A percentile compares a stretch with the other conserved stretches of the same genome.
Evolutionary conservation across 2,797 vertebrate species (phyloP).

Genomic region (Coranthus polyacanthus): DNA sequence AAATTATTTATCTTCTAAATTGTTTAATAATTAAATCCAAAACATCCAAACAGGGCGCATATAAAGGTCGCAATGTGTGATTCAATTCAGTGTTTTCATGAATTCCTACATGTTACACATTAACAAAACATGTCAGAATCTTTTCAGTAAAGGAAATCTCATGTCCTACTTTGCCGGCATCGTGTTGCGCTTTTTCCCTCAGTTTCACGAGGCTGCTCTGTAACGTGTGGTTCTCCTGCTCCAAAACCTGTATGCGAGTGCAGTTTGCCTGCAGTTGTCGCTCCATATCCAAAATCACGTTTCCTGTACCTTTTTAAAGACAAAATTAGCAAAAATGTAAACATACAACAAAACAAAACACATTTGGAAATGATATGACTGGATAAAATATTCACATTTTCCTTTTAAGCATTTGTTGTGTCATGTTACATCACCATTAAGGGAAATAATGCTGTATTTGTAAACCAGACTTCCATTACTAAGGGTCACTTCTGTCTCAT

Average conservation of each 20-base stretch:
- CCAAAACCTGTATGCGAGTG: slow-evolving; percentile 87
- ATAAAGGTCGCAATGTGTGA: too few relatives aligned
- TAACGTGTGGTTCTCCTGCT: slow-evolving; percentile 89
- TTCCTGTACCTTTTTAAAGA: slow-evolving; percentile 85
- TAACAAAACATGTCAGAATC: not conserved
- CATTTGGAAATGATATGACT: not conserved
- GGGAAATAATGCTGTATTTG: too few relatives aligned
- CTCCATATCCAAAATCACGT: slow-evolving; percentile 90
- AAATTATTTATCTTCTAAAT: not conserved
- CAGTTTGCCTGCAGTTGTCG: slow-evolving; percentile 90
- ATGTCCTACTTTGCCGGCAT: slow-evolving; percentile 74
- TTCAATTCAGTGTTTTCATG: too few relatives aligned
- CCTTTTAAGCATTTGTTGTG: not conserved
- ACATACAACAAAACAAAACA: not conserved
- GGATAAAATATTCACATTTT: not conserved
- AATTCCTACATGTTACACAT: not conserved
- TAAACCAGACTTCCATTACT: too few relatives aligned
- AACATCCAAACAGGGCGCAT: slow-evolving; percentile 11
- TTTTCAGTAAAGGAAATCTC: too few relatives aligned
- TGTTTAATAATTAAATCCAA: too few relatives aligned
- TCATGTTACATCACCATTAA: not conserved
- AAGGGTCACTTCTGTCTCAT: too few relatives aligned
- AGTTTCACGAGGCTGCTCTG: slow-evolving; percentile 84
- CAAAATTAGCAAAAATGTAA: not conserved
- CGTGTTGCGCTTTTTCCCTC: slow-evolving; percentile 73